Base-by-base conservation (phyloP, 2,888 invertebrate species). In the Halictus ligatus region DNA sequence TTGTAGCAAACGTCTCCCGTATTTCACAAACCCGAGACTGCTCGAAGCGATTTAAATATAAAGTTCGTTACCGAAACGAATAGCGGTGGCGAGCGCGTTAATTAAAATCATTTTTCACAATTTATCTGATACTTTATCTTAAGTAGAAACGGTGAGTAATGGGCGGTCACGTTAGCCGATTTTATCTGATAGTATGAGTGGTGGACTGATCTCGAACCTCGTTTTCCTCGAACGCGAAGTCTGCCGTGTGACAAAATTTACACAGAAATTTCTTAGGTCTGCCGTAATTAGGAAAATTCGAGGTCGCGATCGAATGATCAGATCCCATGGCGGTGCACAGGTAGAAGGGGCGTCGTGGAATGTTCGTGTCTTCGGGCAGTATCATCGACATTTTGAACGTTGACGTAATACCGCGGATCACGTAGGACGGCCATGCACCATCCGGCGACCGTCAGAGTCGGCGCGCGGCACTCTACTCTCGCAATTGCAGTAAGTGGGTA, bases 401-500 rank as follows among this genome's bases (percentile, higher is more conserved):
- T 83, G 89, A 89, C 84, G 89, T 89, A 89, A 88, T 77, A 60
- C 78, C 48, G 15, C 74, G 81, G 67, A 88, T 84, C 83, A 82
- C 85, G 89, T 83, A 83, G 85, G 80, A 83, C 73, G 82, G 78
- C 80, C 80, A 60, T 75, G 67, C 35, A 86, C 75, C 73, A 73
- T 85, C 79, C 78, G 82, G 40, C 79, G 82, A 78, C 75, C 75
- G 54, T 81, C 72, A 48, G 72, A 77, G 50, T 74, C 77, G 69
- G 21, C 69, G 21, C 69, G 69, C 40, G 35, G 60, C 60, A 69
- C 80, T 86, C 72, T 77, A 69, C 80, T 86, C 72, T 77, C 75
- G 75, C 84, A 84, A 87, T 89, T 84, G 85, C 64, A 72, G 48
- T 64, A 84, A 85, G 85, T 89, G 86, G 85, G 78, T 88, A 90